Evolutionary conservation across 2,113 vertebrate genomes (phyloP).

Genomic region (Lampris incognitus): DNA sequence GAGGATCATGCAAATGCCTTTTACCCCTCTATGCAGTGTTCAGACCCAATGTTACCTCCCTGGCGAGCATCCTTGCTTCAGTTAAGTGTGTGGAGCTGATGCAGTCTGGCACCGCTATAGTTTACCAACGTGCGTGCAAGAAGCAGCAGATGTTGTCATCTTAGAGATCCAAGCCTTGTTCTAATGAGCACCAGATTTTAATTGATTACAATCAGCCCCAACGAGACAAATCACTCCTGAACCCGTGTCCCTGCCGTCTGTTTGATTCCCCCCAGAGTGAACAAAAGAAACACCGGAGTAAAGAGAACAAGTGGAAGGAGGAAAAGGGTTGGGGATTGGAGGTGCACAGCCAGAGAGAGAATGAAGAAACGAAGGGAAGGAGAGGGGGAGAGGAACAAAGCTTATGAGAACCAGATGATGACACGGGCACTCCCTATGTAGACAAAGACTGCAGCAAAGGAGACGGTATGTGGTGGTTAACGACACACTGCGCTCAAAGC

Average conservation of each 20-base stretch:
- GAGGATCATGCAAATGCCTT: neutral
- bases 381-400: neutral
- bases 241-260: slow-evolving; percentile 12
- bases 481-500: no score
- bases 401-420: slow-evolving; percentile 44
- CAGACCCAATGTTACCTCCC: neutral
- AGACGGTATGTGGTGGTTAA: slow-evolving; percentile 24
- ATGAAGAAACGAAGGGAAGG: slow-evolving; percentile 21
- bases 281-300: slow-evolving; percentile 23
- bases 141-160: slow-evolving; percentile 40
- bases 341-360: slow-evolving; percentile 29
- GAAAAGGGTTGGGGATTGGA: slow-evolving; percentile 31
- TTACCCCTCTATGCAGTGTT: neutral
- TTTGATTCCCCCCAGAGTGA: slow-evolving; percentile 35
- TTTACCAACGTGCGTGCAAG: slow-evolving; percentile 27
- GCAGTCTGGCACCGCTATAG: slow-evolving; percentile 12
- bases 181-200: slow-evolving; percentile 52
- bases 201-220: slow-evolving; percentile 63
- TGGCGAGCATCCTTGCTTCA: neutral
- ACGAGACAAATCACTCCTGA: slow-evolving; percentile 52
- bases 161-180: slow-evolving; percentile 40
- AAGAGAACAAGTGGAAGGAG: neutral
- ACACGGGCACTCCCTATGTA: neutral
- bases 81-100: slow-evolving; percentile 24
- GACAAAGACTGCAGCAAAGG: slow-evolving; percentile 18